These are phyloP conservation scores for Hirundo rustica DNA, from an alignment of 2,797 vertebrate species.

Conservation along the genomic window DNA sequence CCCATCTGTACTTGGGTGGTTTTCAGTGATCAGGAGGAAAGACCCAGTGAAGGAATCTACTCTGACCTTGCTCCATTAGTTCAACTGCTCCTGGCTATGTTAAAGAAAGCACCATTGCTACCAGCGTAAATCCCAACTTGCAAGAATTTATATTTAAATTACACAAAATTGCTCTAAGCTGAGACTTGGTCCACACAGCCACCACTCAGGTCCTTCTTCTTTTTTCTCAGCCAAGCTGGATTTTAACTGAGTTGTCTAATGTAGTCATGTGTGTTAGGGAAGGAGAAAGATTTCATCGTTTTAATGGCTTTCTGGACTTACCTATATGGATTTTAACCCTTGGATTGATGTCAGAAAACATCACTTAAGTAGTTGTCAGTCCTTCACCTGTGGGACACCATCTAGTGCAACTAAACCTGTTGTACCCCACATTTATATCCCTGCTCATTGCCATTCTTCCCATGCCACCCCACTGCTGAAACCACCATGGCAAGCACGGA, in stretches of 20 bases:
- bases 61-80: not conserved
- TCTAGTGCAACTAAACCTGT: not conserved
- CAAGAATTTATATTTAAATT: not conserved
- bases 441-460: not conserved
- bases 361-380: not conserved
- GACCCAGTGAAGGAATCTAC: not conserved
- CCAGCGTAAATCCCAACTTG: not conserved
- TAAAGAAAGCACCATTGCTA: not conserved
- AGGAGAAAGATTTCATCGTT: not conserved
- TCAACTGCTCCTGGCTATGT: not conserved
- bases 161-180: not conserved
- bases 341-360: not conserved
- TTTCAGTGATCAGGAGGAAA: slow-evolving; percentile 2
- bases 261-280: not conserved
- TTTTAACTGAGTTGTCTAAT: not conserved
- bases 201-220: not conserved
- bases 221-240: not conserved
- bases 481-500: accelerated
- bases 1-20: not conserved
- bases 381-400: not conserved
- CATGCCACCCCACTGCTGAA: not conserved
- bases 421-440: not conserved
- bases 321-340: not conserved
- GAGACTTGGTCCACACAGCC: not conserved
- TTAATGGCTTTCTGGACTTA: not conserved